phyloP scores from a whole-genome alignment of 1,140 invertebrate species.

The Zaprionus tsacasi region DNA sequence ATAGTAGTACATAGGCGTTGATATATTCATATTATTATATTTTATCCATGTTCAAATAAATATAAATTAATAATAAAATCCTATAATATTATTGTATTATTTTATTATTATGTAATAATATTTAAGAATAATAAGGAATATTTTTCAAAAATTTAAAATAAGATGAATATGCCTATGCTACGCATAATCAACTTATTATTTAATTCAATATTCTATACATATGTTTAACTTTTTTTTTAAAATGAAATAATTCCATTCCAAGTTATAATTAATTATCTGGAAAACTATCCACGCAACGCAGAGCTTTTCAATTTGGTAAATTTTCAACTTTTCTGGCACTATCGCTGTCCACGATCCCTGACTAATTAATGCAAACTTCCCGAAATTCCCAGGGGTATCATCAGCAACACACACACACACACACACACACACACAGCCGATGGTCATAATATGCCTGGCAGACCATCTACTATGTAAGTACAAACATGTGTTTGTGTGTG shows the following conservation, averaged over 20 bases:
- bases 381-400: constrained; percentile 44
- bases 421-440: not conserved
- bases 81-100: too few species aligned
- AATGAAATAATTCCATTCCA: not conserved
- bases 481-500: not conserved
- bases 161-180: too few species aligned
- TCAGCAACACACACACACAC: constrained; percentile 8
- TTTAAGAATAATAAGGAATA: too few species aligned
- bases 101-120: too few species aligned
- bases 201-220: too few species aligned
- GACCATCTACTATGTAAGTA: constrained; percentile 22
- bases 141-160: too few species aligned
- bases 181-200: too few species aligned
- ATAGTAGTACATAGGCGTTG: too few species aligned
- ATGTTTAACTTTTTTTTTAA: too few species aligned
- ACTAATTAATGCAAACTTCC: constrained; percentile 70
- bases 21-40: too few species aligned
- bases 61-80: too few species aligned
- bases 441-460: constrained; percentile 8
- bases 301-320: constrained; percentile 32
- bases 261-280: not conserved
- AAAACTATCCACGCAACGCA: not conserved
- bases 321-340: not conserved
- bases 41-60: too few species aligned
- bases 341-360: constrained; percentile 22